These are phyloP conservation scores for Drosophila subquinaria DNA, from an alignment of 2,888 invertebrate species.

Conservation along the genomic window DNA sequence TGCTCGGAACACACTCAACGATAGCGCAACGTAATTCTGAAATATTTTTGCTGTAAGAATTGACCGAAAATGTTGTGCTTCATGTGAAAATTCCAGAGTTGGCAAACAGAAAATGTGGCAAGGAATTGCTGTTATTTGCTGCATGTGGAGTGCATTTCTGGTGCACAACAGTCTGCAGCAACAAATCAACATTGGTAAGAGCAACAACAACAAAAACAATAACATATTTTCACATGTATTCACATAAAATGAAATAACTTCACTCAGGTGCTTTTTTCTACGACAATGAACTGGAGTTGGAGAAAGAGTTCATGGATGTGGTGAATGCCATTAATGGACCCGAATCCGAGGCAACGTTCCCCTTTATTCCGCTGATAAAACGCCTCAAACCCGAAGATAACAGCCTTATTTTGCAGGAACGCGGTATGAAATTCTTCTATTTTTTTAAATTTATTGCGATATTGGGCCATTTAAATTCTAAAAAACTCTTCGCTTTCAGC, in stretches of 20 bases:
- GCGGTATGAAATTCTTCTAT: constrained; percentile 64
- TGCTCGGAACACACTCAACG: constrained; percentile 11
- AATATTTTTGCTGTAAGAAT: constrained; percentile 42
- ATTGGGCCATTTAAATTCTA: constrained; percentile 1
- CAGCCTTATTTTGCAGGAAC: constrained; percentile 78
- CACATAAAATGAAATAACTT: neutral
- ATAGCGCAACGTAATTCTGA: constrained; percentile 33
- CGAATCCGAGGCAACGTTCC: constrained; percentile 75
- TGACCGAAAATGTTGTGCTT: constrained; percentile 25
- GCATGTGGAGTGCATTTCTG: constrained; percentile 64
- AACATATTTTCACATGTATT: neutral
- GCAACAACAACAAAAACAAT: neutral
- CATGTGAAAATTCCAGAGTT: constrained; percentile 42
- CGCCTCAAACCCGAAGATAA: constrained; percentile 71
- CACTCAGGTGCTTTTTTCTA: constrained; percentile 86
- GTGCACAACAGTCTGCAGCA: constrained; percentile 59
- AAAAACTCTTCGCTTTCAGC: constrained; percentile 86
- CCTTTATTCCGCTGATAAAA: constrained; percentile 79
- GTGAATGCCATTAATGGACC: constrained; percentile 85
- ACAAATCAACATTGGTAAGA: constrained; percentile 78
- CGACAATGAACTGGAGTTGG: constrained; percentile 86
- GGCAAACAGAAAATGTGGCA: constrained; percentile 55
- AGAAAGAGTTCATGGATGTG: constrained; percentile 87
- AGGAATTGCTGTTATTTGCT: constrained; percentile 49
- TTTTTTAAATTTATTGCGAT: neutral